Evolutionary conservation across 35 echinoderm and acorn worm genomes (phyloP).

Genomic region (Heliocidaris tuberculata): DNA sequence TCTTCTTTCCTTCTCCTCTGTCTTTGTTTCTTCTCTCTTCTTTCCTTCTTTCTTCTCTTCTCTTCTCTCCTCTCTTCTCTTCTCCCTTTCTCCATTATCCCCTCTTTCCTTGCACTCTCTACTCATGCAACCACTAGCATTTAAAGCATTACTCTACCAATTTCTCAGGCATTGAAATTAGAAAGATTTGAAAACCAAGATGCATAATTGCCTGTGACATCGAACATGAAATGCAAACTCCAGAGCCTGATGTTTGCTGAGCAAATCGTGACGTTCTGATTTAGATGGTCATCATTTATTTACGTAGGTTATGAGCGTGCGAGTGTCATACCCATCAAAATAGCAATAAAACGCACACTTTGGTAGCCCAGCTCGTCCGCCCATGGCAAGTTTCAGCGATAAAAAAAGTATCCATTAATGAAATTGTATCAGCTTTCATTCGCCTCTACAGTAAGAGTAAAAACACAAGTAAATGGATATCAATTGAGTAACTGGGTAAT

Average conservation of each 20-base stretch:
- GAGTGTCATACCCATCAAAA: no score
- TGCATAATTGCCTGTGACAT: background rate
- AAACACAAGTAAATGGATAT: no score
- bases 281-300: no score
- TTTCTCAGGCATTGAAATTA: background rate
- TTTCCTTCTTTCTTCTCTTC: background rate
- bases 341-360: no score
- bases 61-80: background rate
- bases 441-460: no score
- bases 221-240: background rate
- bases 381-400: no score
- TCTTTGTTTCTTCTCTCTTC: background rate
- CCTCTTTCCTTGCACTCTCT: background rate
- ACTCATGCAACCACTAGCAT: background rate
- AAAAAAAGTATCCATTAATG: no score
- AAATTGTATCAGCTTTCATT: no score
- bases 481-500: no score
- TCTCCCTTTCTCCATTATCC: background rate
- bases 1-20: background rate
- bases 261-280: no score
- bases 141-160: background rate
- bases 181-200: background rate
- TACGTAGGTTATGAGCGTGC: no score
- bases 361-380: no score
- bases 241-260: background rate